Evolutionary conservation across 1,140 invertebrate species (phyloP).

Genomic region (Sycobia sp.): DNA sequence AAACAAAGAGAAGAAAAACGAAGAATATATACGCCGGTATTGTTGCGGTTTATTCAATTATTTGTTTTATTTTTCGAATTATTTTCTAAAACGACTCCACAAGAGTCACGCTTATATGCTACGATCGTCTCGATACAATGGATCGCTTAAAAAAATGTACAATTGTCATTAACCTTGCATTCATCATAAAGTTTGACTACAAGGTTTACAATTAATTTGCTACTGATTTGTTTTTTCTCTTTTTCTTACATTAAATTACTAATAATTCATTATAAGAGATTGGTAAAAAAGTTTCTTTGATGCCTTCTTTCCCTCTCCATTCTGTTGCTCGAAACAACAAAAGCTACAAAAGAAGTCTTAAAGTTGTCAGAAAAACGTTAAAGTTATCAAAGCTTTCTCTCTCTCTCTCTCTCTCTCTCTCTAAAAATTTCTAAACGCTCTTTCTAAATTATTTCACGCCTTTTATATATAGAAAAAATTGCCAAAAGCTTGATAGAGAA

Average conservation of each 20-base stretch:
- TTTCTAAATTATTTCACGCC: neutral
- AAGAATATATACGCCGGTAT: neutral
- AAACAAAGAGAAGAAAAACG: slow-evolving; percentile 14
- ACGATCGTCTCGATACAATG: slow-evolving; percentile 23
- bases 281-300: slow-evolving; percentile 28
- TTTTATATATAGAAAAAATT: slow-evolving; percentile 1
- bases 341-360: neutral
- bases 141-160: slow-evolving; percentile 29
- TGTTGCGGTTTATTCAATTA: neutral
- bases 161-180: slow-evolving; percentile 19
- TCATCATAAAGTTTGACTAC: neutral
- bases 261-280: slow-evolving; percentile 25
- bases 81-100: slow-evolving; percentile 25
- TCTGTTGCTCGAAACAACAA: neutral
- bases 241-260: slow-evolving; percentile 14
- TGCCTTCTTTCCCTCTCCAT: neutral
- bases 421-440: neutral
- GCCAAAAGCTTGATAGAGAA: neutral
- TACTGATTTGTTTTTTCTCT: neutral
- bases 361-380: too few species aligned
- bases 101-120: slow-evolving; percentile 25
- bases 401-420: too few species aligned
- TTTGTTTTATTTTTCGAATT: slow-evolving; percentile 9
- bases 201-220: slow-evolving; percentile 11
- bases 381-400: too few species aligned